Evolutionary conservation across 2,113 vertebrate species (phyloP).

Genomic region (Columbina picui): DNA sequence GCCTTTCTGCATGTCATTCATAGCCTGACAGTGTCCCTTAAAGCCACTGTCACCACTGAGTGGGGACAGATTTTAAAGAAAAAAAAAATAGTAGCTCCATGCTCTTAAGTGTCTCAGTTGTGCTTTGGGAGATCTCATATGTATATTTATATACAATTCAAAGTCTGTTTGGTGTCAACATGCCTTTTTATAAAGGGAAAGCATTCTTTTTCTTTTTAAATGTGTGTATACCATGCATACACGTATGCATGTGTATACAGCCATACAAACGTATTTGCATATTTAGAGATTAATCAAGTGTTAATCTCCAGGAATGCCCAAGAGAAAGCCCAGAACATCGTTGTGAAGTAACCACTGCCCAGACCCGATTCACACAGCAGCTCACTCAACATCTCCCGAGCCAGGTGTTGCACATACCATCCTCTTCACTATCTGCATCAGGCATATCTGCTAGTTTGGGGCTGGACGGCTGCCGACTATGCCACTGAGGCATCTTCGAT

Average conservation of each 20-base stretch:
- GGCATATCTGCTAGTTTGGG: conserved; percentile 72
- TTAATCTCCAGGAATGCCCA: background rate
- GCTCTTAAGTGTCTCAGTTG: background rate
- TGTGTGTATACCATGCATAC: background rate
- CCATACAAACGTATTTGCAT: rapidly evolving
- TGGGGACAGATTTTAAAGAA: background rate
- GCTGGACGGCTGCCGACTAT: conserved; percentile 64
- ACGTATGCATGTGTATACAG: background rate
- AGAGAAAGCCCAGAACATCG: background rate
- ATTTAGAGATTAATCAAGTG: background rate
- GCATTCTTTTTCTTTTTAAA: background rate
- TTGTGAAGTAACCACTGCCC: background rate
- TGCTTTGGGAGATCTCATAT: background rate
- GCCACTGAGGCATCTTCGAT: conserved; percentile 80
- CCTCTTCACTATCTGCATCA: conserved; percentile 87
- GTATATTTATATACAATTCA: background rate
- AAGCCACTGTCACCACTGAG: background rate
- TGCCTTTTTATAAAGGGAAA: background rate
- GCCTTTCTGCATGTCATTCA: background rate
- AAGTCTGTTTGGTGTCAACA: background rate
- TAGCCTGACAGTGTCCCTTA: background rate
- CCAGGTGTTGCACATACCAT: conserved; percentile 84
- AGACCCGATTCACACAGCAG: conserved; percentile 30
- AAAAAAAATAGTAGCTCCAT: background rate
- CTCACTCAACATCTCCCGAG: conserved; percentile 35